Evolutionary conservation across 2,797 vertebrate genomes (phyloP).

Genomic region (Fistularia tabacaria): DNA sequence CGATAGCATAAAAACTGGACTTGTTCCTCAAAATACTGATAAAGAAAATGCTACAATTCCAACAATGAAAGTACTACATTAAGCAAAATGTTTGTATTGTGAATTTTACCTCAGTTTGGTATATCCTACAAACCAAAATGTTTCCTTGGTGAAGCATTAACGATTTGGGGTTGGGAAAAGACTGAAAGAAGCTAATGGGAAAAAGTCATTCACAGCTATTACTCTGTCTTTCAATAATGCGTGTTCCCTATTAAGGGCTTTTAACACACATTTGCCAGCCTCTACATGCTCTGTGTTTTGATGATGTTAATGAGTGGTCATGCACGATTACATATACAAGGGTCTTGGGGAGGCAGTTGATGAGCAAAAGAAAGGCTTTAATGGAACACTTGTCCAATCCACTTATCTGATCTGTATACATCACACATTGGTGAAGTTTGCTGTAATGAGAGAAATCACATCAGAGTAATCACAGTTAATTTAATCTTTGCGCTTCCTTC

Average conservation of each 20-base stretch:
- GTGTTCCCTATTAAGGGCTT: conserved; percentile 63
- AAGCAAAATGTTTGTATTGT: too few species aligned
- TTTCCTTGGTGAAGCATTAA: conserved; percentile 27
- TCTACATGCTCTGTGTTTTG: conserved; percentile 43
- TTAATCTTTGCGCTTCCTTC: conserved; percentile 53
- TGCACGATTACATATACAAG: conserved; percentile 64
- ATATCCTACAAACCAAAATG: conserved; percentile 1
- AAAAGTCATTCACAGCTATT: conserved; percentile 47
- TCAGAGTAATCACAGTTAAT: conserved; percentile 67
- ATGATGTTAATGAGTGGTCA: conserved; percentile 71
- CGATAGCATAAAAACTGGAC: too few species aligned
- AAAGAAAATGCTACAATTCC: too few species aligned
- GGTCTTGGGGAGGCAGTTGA: conserved; percentile 48
- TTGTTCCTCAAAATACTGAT: too few species aligned
- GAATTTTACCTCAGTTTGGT: too few species aligned
- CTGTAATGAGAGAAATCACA: conserved; percentile 69
- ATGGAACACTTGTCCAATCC: conserved; percentile 62
- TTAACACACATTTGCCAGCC: conserved; percentile 56
- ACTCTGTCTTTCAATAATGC: conserved; percentile 42
- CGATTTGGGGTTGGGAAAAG: conserved; percentile 9
- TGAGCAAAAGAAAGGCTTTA: conserved; percentile 63
- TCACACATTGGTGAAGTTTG: conserved; percentile 61
- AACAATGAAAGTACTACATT: too few species aligned
- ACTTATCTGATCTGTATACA: conserved; percentile 43
- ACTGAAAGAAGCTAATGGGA: conserved; percentile 43